Percentiles rank a stretch among this genome's conserved stretches.
These are phyloP conservation scores for Lycaon pictus DNA, from an alignment of 2,113 vertebrate genomes.

Conservation along the genomic window DNA sequence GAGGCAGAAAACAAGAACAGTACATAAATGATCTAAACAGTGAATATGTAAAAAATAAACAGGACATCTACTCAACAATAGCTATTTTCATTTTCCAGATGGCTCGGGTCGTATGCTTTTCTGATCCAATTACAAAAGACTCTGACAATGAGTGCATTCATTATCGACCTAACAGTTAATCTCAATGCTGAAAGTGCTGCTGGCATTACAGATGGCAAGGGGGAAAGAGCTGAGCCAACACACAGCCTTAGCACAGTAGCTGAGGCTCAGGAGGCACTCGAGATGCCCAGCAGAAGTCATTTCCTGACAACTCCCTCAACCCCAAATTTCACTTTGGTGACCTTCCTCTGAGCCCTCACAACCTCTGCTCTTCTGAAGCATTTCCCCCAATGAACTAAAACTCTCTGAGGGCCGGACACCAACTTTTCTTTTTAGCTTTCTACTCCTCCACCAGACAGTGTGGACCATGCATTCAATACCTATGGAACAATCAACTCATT, in stretches of 20 bases:
- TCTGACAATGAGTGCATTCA: conserved; percentile 45
- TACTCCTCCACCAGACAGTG: not conserved
- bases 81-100: not conserved
- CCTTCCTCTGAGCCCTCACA: not conserved
- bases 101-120: not conserved
- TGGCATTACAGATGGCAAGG: not conserved
- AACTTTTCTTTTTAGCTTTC: not conserved
- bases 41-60: not conserved
- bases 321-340: not conserved
- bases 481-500: not conserved
- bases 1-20: not conserved
- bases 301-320: not conserved
- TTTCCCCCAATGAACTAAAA: not conserved
- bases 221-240: not conserved
- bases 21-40: not conserved
- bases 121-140: conserved; percentile 45
- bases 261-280: not conserved
- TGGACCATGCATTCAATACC: not conserved
- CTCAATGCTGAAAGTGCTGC: not conserved
- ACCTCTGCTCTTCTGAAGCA: not conserved
- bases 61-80: not conserved
- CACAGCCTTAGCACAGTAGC: not conserved
- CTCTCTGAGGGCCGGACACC: not conserved
- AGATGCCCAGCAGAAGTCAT: not conserved
- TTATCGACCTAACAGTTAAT: not conserved